A percentile compares a stretch with the other conserved stretches of the same genome.
These are phyloP conservation scores for Lerema accius DNA, from an alignment of 1,140 invertebrate genomes.

Conservation along the genomic window DNA sequence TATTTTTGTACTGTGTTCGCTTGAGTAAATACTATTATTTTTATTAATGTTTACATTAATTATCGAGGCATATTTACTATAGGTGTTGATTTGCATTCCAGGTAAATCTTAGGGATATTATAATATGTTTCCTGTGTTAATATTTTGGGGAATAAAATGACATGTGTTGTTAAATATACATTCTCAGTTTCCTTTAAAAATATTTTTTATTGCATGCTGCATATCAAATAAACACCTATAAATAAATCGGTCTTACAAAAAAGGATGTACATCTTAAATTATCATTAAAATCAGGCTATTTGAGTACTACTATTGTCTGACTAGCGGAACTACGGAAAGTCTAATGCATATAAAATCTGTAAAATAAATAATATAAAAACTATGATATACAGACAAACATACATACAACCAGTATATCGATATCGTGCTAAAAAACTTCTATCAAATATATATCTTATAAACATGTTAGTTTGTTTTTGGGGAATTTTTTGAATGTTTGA, in stretches of 20 bases:
- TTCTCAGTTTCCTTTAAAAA: too few species aligned
- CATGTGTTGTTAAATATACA: too few species aligned
- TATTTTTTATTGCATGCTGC: background rate
- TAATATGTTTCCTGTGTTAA: too few species aligned
- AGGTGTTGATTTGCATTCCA: background rate
- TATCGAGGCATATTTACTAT: background rate
- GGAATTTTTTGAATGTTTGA: background rate
- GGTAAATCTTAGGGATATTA: background rate
- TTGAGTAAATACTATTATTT: constrained; percentile 7
- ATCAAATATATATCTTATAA: constrained; percentile 3
- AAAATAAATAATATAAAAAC: constrained; percentile 12
- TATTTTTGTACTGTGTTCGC: constrained; percentile 56
- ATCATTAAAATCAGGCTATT: constrained; percentile 38
- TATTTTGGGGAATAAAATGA: too few species aligned
- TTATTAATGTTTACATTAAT: constrained; percentile 28
- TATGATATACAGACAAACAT: constrained; percentile 7
- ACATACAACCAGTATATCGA: constrained; percentile 13
- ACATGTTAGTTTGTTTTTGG: constrained; percentile 7
- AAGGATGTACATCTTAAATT: constrained; percentile 24
- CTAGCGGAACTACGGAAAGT: constrained; percentile 17
- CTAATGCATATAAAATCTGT: constrained; percentile 13
- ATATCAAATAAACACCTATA: background rate
- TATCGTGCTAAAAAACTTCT: constrained; percentile 17
- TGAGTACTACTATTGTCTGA: constrained; percentile 44
- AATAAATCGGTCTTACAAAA: constrained; percentile 2